Evolutionary conservation across 2,888 invertebrate genomes (phyloP).

Genomic region (Hydrotaea diabolus): DNA sequence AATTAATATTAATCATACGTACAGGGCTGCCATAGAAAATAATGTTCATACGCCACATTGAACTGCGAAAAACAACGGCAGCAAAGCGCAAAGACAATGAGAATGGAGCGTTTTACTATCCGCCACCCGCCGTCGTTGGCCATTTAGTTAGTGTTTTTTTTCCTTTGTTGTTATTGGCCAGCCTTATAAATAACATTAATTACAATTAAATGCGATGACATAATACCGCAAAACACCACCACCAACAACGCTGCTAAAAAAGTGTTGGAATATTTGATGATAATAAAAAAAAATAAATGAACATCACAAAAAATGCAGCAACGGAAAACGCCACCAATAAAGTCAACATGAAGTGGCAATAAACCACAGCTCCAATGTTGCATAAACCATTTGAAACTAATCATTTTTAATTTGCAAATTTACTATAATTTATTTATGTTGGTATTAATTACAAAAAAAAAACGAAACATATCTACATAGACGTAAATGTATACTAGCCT

Average conservation of each 20-base stretch:
- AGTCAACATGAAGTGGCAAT: conserved; percentile 53
- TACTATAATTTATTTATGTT: conserved; percentile 19
- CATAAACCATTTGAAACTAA: conserved; percentile 62
- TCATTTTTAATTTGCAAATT: conserved; percentile 51
- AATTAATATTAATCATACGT: conserved; percentile 54
- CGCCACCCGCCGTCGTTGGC: background rate
- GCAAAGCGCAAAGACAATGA: no score
- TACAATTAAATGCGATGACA: conserved; percentile 66
- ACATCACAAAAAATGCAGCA: background rate
- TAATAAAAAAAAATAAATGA: conserved; percentile 37
- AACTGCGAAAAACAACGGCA: conserved; percentile 30
- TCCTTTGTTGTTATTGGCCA: background rate
- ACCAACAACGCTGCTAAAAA: conserved; percentile 35
- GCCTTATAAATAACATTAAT: conserved; percentile 56
- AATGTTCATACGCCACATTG: conserved; percentile 60
- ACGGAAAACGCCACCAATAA: background rate
- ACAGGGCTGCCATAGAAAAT: conserved; percentile 41
- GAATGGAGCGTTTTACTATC: background rate
- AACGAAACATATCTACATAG: background rate
- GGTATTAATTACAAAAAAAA: background rate
- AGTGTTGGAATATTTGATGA: conserved; percentile 37
- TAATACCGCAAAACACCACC: conserved; percentile 51
- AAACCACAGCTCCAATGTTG: conserved; percentile 61
- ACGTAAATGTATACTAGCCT: background rate
- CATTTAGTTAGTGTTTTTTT: background rate